Conservation (phyloP, 2,888 invertebrate genomes). For the Cheiracanthium punctorium region DNA sequence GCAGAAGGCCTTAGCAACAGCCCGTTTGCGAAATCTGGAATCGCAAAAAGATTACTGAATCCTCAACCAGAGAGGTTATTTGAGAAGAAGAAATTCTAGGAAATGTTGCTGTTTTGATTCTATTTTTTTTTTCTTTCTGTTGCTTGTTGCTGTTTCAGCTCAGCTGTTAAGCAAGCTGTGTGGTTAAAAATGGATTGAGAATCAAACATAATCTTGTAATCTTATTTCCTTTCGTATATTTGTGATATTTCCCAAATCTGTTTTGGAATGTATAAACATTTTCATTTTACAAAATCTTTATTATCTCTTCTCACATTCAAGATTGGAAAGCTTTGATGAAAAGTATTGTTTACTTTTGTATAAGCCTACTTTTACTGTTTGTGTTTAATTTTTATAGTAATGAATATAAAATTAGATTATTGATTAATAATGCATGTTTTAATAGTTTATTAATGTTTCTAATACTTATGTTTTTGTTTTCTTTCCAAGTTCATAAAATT, state of each 20-base stretch:
- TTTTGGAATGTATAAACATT: slow-evolving; percentile 39
- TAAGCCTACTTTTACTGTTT: slow-evolving; percentile 34
- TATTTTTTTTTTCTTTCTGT: too few relatives aligned
- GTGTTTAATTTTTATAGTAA: background rate
- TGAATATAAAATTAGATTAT: background rate
- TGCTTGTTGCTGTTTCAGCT: background rate
- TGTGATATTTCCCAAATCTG: slow-evolving; percentile 34
- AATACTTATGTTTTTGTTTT: background rate
- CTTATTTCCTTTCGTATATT: slow-evolving; percentile 49
- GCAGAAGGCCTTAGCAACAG: too few relatives aligned
- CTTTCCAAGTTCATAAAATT: background rate
- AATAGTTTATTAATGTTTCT: background rate
- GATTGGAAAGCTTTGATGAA: slow-evolving; percentile 19
- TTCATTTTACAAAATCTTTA: background rate
- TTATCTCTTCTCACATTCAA: background rate
- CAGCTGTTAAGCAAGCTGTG: slow-evolving; percentile 49
- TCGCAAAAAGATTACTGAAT: too few relatives aligned
- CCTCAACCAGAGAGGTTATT: too few relatives aligned
- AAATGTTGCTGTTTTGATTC: too few relatives aligned
- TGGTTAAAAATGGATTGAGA: slow-evolving; percentile 46
- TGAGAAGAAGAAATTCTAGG: too few relatives aligned
- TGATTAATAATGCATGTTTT: background rate
- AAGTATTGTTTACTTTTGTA: slow-evolving; percentile 33
- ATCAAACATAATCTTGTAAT: slow-evolving; percentile 22
- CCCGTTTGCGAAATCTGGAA: too few relatives aligned